Base-by-base conservation (phyloP, 2,888 invertebrate species). In the Ischnus inquisitorius region DNA sequence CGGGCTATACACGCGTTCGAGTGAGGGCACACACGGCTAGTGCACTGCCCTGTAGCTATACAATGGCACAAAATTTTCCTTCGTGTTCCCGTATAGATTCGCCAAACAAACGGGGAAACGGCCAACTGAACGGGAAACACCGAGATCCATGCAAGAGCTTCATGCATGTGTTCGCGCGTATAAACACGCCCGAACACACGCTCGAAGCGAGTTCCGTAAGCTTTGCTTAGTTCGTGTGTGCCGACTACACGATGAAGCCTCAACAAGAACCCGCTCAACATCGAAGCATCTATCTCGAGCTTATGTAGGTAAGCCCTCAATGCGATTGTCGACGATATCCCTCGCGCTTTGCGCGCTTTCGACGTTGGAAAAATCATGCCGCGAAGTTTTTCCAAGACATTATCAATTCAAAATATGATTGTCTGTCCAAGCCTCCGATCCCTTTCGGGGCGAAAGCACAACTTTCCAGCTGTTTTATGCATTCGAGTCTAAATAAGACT, bases 221-320 rank as follows among this genome's bases (percentile, higher is more conserved):
- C 60, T 74, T 43, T 46, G 34, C 74, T 28, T 48, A 62, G 34
- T 12, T 62, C 28, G 25, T 22, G 54, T 22, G 19, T 74, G 60
- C 43, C 16, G 46, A 28, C 25, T 57, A 12, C 48, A 46, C 46
- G 74, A 74, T 46, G 62, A 74, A 62, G 57, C 57, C 41, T 54
- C 28, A 28, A 43, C 46, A 62, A 19, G 60, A 46, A 62, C 46
- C n/a, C 43, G 28, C 60, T 16, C 25, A 74, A 43, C 68, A 16
- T 51, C 28, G 68, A 51, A 43, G 51, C 19, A 16, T 8, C 25
- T 16, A 8, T 34, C 34, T 19, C 4, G 16, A 39, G 10, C 16
- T 34, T 69, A 48, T 34, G 51, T 16, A 28, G 34, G 25, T 39
- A 51, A 34, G 22, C n/a, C 39, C 25, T 19, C 10, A 34, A 69